phyloP scores from a whole-genome alignment of 2,888 invertebrate species.

The Encarsia formosa region DNA sequence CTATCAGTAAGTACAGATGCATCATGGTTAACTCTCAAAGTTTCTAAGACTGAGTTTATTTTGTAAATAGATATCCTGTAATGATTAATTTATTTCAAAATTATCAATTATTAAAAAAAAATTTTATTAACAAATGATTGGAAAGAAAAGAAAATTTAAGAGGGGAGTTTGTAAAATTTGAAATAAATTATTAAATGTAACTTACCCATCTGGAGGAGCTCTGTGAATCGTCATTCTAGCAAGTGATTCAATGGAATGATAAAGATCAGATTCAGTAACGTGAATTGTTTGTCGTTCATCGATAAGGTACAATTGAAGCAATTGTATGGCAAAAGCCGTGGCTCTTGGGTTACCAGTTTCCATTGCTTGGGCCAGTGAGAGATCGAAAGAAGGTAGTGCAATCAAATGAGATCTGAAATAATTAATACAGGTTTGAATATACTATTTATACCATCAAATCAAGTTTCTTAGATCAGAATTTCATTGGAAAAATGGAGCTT shows the following conservation, averaged over 20 bases:
- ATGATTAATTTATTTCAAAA: too few species aligned
- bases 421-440: neutral
- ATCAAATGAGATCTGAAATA: constrained; percentile 55
- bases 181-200: constrained; percentile 16
- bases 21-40: constrained; percentile 72
- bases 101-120: too few species aligned
- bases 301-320: constrained; percentile 81
- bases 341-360: constrained; percentile 81
- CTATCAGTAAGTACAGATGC: constrained; percentile 73
- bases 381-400: constrained; percentile 67
- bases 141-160: neutral
- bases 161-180: neutral
- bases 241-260: constrained; percentile 81
- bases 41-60: constrained; percentile 74
- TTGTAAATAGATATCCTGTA: constrained; percentile 47
- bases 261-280: constrained; percentile 79
- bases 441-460: too few species aligned
- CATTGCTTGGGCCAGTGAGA: constrained; percentile 78
- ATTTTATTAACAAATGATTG: too few species aligned
- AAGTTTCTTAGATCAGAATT: neutral
- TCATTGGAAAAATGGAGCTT: neutral
- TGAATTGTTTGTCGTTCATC: constrained; percentile 76
- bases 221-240: constrained; percentile 72
- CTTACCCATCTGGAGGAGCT: constrained; percentile 73
- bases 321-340: constrained; percentile 84